Evolutionary conservation across 2,888 invertebrate genomes (phyloP).

Genomic region (Standfussiana lucernea): DNA sequence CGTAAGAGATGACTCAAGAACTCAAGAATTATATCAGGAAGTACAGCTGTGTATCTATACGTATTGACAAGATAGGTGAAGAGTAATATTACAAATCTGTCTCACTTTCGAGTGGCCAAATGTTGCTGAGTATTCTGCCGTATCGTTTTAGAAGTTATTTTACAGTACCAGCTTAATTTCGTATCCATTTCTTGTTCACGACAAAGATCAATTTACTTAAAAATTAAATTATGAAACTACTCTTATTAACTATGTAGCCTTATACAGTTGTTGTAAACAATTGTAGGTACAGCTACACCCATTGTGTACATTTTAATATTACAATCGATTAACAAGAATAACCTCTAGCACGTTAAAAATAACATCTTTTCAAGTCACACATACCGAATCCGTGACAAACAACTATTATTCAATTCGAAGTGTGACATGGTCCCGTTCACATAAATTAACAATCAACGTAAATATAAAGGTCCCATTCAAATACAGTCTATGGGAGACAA

Average conservation of each 20-base stretch:
- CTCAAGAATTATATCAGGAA: slow-evolving; percentile 28
- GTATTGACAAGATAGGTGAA: background rate
- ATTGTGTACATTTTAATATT: slow-evolving; percentile 19
- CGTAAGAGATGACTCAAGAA: slow-evolving; percentile 19
- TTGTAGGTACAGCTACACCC: slow-evolving; percentile 18
- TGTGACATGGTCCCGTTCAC: slow-evolving; percentile 19
- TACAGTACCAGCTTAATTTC: background rate
- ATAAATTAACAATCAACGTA: slow-evolving; percentile 35
- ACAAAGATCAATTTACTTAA: slow-evolving; percentile 11
- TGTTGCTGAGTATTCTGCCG: background rate
- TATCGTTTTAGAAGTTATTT: background rate
- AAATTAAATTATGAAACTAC: background rate
- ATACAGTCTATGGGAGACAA: slow-evolving; percentile 31
- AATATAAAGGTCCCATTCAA: slow-evolving; percentile 39
- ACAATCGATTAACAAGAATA: slow-evolving; percentile 19
- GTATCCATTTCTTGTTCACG: slow-evolving; percentile 4
- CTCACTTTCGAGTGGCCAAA: background rate
- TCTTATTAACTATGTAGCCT: background rate
- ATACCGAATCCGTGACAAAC: slow-evolving; percentile 6
- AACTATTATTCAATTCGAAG: slow-evolving; percentile 23
- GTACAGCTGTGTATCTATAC: slow-evolving; percentile 5
- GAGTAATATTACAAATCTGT: background rate
- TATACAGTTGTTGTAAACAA: slow-evolving; percentile 19
- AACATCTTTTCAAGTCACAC: slow-evolving; percentile 27
- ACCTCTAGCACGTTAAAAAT: slow-evolving; percentile 13